Evolutionary conservation across 2,888 invertebrate genomes (phyloP).

Genomic region (Drosophila nr. perissopoda): DNA sequence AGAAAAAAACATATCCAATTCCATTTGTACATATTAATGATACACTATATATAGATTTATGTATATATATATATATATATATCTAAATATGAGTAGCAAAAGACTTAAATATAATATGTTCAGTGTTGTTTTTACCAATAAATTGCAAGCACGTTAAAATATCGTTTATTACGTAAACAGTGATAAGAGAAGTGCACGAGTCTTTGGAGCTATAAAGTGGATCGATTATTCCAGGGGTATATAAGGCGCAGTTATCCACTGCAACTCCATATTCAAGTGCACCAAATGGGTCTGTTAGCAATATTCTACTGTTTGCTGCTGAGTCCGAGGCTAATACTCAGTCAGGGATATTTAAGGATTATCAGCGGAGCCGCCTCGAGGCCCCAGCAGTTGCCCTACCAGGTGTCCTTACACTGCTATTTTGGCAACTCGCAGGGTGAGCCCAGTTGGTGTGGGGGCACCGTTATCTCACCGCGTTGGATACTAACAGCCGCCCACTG

Average conservation of each 20-base stretch:
- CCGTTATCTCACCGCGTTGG: constrained; percentile 53
- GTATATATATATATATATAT: background rate
- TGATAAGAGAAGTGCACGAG: background rate
- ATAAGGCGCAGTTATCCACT: constrained; percentile 21
- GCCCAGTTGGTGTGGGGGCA: constrained; percentile 51
- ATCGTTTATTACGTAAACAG: background rate
- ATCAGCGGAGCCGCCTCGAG: constrained; percentile 47
- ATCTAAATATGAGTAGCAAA: background rate
- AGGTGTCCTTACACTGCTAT: constrained; percentile 40
- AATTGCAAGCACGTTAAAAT: constrained; percentile 16
- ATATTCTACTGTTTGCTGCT: constrained; percentile 24
- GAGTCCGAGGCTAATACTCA: constrained; percentile 6
- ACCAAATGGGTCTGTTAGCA: constrained; percentile 38
- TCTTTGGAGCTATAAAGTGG: constrained; percentile 23
- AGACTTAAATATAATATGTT: background rate
- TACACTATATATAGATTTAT: no score
- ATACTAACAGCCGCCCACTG: constrained; percentile 68
- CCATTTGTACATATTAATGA: no score
- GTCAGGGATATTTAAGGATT: constrained; percentile 43
- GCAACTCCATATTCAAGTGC: background rate
- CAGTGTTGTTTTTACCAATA: constrained; percentile 32
- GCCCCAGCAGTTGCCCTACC: constrained; percentile 48
- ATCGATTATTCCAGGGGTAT: constrained; percentile 38
- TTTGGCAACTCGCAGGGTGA: constrained; percentile 21
- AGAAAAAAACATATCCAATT: no score